Percentiles rank a stretch among this genome's conserved stretches.
Conservation (phyloP, 2,113 vertebrate species). For the Oreochromis aureus region DNA sequence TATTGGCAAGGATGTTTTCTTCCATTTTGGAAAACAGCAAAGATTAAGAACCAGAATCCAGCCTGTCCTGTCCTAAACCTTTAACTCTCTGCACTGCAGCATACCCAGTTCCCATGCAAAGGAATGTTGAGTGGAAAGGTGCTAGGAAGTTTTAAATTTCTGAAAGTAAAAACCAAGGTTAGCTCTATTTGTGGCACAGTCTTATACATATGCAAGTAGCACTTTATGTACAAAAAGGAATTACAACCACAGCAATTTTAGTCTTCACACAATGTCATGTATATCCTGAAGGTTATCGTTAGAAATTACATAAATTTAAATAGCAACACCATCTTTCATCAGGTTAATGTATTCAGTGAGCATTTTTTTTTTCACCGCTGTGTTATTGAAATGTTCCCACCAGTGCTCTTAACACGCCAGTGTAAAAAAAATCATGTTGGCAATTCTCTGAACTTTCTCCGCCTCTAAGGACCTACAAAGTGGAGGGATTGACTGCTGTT, state of each 20-base stretch:
- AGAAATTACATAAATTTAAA: conserved; percentile 66
- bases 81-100: conserved; percentile 6
- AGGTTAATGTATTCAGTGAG: conserved; percentile 56
- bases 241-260: conserved; percentile 65
- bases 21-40: conserved; percentile 4
- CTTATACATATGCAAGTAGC: conserved; percentile 68
- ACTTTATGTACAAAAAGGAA: conserved; percentile 46
- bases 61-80: neutral
- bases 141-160: conserved; percentile 37
- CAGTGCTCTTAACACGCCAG: conserved; percentile 17
- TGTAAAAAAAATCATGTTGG: conserved; percentile 16
- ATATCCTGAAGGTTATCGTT: conserved; percentile 63
- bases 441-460: conserved; percentile 44
- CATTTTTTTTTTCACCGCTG: neutral
- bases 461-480: conserved; percentile 36
- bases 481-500: conserved; percentile 23
- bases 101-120: conserved; percentile 30
- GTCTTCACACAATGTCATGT: conserved; percentile 53
- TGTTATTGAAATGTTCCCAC: conserved; percentile 56
- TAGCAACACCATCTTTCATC: conserved; percentile 33
- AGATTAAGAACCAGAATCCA: conserved; percentile 20
- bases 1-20: neutral
- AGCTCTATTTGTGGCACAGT: conserved; percentile 55
- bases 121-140: conserved; percentile 19
- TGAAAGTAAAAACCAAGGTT: conserved; percentile 61